A percentile compares a stretch with the other conserved stretches of the same genome.
These are phyloP conservation scores for Arvicanthis niloticus DNA, from an alignment of 2,113 vertebrate genomes.

Conservation along the genomic window DNA sequence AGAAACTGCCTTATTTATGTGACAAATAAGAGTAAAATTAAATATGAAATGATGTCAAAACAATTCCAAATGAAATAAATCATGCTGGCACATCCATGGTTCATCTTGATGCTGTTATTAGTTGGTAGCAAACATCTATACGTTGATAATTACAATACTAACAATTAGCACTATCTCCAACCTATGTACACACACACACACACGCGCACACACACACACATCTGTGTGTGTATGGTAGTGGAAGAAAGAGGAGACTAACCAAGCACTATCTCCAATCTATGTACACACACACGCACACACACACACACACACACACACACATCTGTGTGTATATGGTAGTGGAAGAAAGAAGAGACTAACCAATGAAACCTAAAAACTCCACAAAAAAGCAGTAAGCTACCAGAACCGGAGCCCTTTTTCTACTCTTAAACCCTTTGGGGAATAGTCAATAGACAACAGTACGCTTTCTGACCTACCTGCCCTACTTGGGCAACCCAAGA, in stretches of 20 bases:
- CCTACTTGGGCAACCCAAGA: constrained; percentile 17
- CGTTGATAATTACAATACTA: neutral
- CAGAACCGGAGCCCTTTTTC: neutral
- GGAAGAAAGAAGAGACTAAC: neutral
- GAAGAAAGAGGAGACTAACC: neutral
- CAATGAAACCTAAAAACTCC: constrained; percentile 16
- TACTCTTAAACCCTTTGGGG: constrained; percentile 8
- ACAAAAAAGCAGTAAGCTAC: neutral
- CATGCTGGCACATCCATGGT: neutral
- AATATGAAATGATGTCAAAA: neutral
- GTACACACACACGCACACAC: neutral
- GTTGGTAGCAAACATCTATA: neutral
- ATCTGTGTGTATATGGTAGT: too few relatives aligned
- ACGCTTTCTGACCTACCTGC: neutral
- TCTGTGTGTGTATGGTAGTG: too few relatives aligned
- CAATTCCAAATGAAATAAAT: neutral
- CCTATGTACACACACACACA: neutral
- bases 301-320: too few relatives aligned
- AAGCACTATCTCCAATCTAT: neutral
- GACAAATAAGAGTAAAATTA: neutral
- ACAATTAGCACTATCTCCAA: neutral
- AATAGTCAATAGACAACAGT: constrained; percentile 8
- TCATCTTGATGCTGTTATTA: neutral
- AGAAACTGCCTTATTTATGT: neutral
- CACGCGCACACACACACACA: too few relatives aligned